Evolutionary conservation across 2,797 vertebrate genomes (phyloP), one percentile per base, ranked within the genome.

Genomic region (Girardinus metallicus): DNA sequence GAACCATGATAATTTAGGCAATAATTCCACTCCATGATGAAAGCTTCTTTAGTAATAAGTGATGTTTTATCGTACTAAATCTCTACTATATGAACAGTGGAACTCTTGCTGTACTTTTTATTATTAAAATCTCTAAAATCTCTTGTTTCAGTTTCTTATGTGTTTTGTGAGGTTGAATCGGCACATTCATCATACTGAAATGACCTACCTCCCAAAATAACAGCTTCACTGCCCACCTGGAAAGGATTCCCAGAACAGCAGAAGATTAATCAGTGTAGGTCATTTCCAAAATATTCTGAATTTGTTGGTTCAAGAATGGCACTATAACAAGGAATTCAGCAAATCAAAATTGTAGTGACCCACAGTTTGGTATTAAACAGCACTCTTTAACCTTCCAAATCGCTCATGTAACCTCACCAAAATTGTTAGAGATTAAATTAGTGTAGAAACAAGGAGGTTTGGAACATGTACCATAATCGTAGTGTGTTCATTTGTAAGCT

Each of bases 401-500:
- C n/a, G n/a, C 26, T 31, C n/a, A 60, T 60, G 55, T 15, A 60
- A 60, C 12, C 55, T 31, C n/a, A 31, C 12, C 55, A 60, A 60
- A 13, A 60, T 15, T 13, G 12, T 31, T 60, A 31, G n/a, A 57
- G n/a, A 57, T n/a, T 15, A 29, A 29, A 57, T 57, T 57, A 29
- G 26, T 57, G 53, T 13, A 57, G 53, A 12, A 13, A 57, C 53
- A 31, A 60, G 55, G 12, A 31, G 12, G n/a, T 60, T 60, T 60
- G n/a, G 55, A n/a, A 47, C 57, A 57, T 44, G 26, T 36, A 74
- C 23, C 4, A 43, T 3, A 23, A 31, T 21, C 51, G 4, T 1
- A 23, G 23, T 73, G n/a, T 55, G 18, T 78, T 68, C 71, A 31
- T 77, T 70, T 73, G 77, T 64, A 73, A 72, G 76, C 43, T 49